Evolutionary conservation across 2,888 invertebrate species (phyloP), one percentile per base, ranked within the genome.

Genomic region (Pardosa pseudoannulata): DNA sequence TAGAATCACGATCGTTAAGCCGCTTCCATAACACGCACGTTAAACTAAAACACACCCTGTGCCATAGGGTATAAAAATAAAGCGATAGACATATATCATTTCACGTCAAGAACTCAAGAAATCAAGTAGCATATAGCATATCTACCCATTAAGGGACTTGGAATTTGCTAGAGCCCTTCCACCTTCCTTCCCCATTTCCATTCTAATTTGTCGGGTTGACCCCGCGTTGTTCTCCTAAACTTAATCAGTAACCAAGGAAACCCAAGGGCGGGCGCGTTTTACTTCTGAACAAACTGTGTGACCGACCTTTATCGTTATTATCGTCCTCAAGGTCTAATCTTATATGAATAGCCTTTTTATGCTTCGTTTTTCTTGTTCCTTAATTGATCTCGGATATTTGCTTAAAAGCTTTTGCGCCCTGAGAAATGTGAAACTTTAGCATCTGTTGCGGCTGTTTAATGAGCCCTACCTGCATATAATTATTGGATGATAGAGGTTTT

Each of bases 221-320:
- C 62, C 76, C 32, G 71, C 82, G 82, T 83, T 72, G 64, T n/a
- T n/a, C n/a, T 73, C 83, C 73, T 85, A 85, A 85, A 85, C 83
- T 85, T 79, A 85, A 78, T 85, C 83, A 78, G 83, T 85, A 73
- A 72, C 83, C 83, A 73, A 65, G 83, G 83, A 67, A 78, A 85
- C 83, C 23, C 39, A 39, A 73, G 83, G 83, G 83, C 78, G 83
- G 78, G 67, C 78, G 83, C 83, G 39, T 85, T 85, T 73, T 78
- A 78, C 78, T 67, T 85, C 83, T 78, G 83, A 78, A 85, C 73
- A 85, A 85, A 85, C 83, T 78, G 31, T 73, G 78, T 36, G 83
- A 67, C 71, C 68, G 62, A 56, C 76, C 78, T 78, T 85, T 78
- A 78, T 78, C 73, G 68, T 79, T 85, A 83, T 83, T 83, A 78